Percentiles rank a stretch among this genome's conserved stretches.
Conservation (phyloP, 2,113 vertebrate species). For the Sminthopsis crassicaudata region DNA sequence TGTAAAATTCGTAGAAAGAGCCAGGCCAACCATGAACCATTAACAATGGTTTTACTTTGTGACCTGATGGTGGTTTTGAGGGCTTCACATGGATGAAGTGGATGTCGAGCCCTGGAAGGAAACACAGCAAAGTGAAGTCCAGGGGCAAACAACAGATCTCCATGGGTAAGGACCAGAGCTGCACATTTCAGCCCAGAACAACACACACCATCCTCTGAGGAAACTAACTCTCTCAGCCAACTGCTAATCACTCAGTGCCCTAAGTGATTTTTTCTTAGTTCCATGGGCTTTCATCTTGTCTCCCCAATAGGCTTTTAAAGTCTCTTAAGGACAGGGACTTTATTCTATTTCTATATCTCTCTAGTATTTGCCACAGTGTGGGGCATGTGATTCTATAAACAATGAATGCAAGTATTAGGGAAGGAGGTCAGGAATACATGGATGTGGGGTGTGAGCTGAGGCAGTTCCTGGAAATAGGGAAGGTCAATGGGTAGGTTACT, state of each 20-base stretch:
- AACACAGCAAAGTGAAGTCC: neutral
- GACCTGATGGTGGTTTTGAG: conserved; percentile 64
- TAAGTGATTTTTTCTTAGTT: neutral
- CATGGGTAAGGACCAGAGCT: neutral
- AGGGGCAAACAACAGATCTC: neutral
- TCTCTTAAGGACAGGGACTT: neutral
- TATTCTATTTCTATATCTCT: neutral
- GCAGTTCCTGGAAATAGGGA: neutral
- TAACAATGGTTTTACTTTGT: conserved; percentile 81
- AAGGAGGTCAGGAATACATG: neutral
- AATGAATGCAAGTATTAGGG: neutral
- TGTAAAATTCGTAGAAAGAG: conserved; percentile 88
- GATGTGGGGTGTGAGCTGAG: neutral
- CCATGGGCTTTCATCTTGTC: neutral
- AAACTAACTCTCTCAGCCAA: neutral
- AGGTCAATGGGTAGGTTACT: neutral
- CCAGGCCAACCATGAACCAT: conserved; percentile 89
- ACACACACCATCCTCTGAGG: neutral
- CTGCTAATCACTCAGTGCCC: neutral
- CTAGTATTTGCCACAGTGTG: neutral
- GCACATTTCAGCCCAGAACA: neutral
- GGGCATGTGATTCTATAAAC: neutral
- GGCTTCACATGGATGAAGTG: conserved; percentile 87
- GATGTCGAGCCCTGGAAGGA: conserved; percentile 84
- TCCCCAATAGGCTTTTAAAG: neutral